These are phyloP conservation scores for Macrochelys suwanniensis DNA, from an alignment of 2,797 vertebrate genomes.

Conservation along the genomic window DNA sequence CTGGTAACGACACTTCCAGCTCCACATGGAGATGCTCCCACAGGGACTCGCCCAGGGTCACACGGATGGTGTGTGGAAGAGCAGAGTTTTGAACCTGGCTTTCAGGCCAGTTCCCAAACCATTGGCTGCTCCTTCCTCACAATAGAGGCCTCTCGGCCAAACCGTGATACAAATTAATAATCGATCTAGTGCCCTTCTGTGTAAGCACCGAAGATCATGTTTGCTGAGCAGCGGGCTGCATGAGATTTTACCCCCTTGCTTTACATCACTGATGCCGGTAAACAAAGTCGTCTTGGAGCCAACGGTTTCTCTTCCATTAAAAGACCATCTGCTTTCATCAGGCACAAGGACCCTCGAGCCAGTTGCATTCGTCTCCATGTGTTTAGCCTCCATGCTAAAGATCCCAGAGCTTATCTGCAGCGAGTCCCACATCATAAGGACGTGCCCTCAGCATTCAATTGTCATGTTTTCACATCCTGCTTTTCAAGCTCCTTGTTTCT, in stretches of 20 bases:
- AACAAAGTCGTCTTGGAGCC: not conserved
- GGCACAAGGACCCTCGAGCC: not conserved
- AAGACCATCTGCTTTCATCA: not conserved
- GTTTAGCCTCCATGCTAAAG: not conserved
- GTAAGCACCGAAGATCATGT: not conserved
- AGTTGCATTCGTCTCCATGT: fast-evolving
- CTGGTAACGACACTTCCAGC: no score
- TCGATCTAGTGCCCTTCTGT: no score
- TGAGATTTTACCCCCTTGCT: not conserved
- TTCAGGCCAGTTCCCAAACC: not conserved
- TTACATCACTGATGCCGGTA: not conserved
- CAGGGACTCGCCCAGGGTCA: no score
- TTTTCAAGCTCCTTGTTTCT: constrained; percentile 13
- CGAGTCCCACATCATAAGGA: not conserved
- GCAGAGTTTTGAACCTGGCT: not conserved
- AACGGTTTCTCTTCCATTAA: not conserved
- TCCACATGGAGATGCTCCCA: no score
- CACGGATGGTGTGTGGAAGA: not conserved
- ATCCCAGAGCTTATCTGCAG: not conserved
- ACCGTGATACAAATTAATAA: not conserved
- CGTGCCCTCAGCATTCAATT: not conserved
- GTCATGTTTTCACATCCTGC: no score
- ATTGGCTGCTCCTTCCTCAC: not conserved
- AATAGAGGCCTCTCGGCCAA: not conserved
- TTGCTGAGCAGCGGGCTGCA: not conserved